Percentiles rank a stretch among this genome's conserved stretches.
These are phyloP conservation scores for Bombylius major DNA, from an alignment of 2,888 invertebrate species.

Conservation along the genomic window DNA sequence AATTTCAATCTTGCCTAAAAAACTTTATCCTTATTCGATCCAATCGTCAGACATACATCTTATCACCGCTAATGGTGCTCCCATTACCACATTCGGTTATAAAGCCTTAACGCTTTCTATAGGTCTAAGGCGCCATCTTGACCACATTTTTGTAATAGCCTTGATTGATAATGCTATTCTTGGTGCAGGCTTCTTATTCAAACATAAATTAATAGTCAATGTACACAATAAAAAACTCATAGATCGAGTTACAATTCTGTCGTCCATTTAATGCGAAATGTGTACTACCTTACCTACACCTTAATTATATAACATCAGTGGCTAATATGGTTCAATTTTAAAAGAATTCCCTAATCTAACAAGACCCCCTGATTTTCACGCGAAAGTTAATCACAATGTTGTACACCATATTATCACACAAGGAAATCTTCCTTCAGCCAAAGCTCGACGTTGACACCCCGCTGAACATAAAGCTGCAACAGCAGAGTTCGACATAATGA, in stretches of 20 bases:
- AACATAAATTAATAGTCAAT: neutral
- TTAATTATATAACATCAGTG: neutral
- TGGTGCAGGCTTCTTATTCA: neutral
- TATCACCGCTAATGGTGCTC: neutral
- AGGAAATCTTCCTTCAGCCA: slow-evolving; percentile 10
- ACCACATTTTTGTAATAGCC: neutral
- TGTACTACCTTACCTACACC: neutral
- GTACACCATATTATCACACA: slow-evolving; percentile 7
- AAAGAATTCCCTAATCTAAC: neutral
- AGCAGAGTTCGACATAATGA: slow-evolving; percentile 16
- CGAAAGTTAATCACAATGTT: slow-evolving; percentile 1
- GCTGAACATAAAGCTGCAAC: slow-evolving; percentile 17
- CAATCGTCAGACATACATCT: neutral
- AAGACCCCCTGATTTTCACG: neutral
- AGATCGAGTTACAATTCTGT: neutral
- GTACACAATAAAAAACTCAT: neutral
- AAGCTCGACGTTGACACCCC: slow-evolving; percentile 12
- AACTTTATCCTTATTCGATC: no score
- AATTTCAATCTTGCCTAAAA: no score
- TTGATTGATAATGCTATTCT: neutral
- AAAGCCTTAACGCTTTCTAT: neutral
- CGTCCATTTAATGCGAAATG: neutral
- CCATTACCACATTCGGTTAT: neutral
- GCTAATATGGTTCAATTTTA: neutral
- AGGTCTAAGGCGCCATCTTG: neutral